These are phyloP conservation scores for Galendromus occidentalis DNA, from an alignment of 1,140 invertebrate genomes.

Conservation along the genomic window DNA sequence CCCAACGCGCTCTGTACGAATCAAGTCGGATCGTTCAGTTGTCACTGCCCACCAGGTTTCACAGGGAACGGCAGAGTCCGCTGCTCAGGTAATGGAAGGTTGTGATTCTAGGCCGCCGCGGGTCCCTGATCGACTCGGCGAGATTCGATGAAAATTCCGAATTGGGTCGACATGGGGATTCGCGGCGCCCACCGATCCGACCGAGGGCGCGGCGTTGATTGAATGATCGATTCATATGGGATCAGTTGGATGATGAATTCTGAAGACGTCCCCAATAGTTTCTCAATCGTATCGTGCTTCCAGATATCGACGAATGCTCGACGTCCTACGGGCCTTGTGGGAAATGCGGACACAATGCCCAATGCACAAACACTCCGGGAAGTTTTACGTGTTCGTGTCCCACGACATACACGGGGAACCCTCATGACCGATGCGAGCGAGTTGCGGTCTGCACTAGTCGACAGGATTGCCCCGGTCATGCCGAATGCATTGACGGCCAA, in stretches of 20 bases:
- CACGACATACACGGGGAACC: slow-evolving; percentile 53
- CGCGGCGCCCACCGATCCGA: too few relatives aligned
- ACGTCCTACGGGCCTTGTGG: slow-evolving; percentile 27
- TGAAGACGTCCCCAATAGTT: too few relatives aligned
- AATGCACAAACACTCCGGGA: slow-evolving; percentile 54
- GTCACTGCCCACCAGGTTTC: slow-evolving; percentile 22
- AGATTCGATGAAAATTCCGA: too few relatives aligned
- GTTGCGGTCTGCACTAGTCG: slow-evolving; percentile 37
- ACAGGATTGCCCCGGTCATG: slow-evolving; percentile 64
- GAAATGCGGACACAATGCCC: slow-evolving; percentile 52
- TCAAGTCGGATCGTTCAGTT: slow-evolving; percentile 46
- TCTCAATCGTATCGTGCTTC: slow-evolving; percentile 14
- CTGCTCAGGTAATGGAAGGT: slow-evolving; percentile 18
- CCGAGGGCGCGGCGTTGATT: too few relatives aligned
- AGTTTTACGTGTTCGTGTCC: slow-evolving; percentile 58
- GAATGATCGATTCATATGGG: too few relatives aligned
- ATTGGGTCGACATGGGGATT: too few relatives aligned
- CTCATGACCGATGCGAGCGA: slow-evolving; percentile 43
- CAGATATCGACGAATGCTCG: slow-evolving; percentile 61
- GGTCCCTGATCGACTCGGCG: too few relatives aligned
- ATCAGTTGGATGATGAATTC: too few relatives aligned
- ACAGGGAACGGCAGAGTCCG: slow-evolving; percentile 22
- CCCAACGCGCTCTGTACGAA: slow-evolving; percentile 64
- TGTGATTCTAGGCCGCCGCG: too few relatives aligned
- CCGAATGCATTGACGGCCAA: slow-evolving; percentile 52